Conservation (phyloP, 2,113 vertebrate species). For the Platanista minor region DNA sequence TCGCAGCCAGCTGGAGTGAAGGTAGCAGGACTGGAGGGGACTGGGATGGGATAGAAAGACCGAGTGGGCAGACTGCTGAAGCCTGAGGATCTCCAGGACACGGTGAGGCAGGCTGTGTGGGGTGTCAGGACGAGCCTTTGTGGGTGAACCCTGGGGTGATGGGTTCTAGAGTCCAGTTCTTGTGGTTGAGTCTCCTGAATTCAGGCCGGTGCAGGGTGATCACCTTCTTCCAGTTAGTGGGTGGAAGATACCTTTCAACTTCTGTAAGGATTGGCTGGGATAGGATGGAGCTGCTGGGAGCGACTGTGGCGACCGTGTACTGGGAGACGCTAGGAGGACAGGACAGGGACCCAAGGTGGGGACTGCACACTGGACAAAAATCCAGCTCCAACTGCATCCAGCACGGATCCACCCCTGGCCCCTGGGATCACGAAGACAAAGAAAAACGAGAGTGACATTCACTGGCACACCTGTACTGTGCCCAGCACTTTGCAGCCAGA, state of each 20-base stretch:
- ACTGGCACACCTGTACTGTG: fast-evolving
- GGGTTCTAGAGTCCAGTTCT: neutral
- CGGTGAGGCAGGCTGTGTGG: too few relatives aligned
- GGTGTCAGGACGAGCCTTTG: neutral
- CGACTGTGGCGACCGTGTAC: too few relatives aligned
- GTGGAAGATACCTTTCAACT: neutral
- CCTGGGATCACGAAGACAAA: neutral
- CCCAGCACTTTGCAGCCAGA: fast-evolving
- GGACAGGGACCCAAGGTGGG: neutral
- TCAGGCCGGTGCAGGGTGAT: neutral
- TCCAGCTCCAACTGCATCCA: neutral
- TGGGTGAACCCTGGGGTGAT: neutral
- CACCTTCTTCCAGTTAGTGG: neutral
- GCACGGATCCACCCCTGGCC: too few relatives aligned
- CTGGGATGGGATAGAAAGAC: neutral
- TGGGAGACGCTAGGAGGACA: neutral
- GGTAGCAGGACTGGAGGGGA: neutral
- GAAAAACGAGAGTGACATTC: fast-evolving
- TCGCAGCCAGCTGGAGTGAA: neutral
- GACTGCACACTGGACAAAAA: neutral
- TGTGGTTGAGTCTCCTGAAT: neutral
- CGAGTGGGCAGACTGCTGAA: neutral
- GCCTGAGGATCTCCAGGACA: neutral
- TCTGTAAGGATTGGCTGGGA: neutral
- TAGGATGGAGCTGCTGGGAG: neutral